Evolutionary conservation across 1,140 invertebrate species (phyloP), one percentile per base, ranked within the genome.

Genomic region (Papilio xuthus): DNA sequence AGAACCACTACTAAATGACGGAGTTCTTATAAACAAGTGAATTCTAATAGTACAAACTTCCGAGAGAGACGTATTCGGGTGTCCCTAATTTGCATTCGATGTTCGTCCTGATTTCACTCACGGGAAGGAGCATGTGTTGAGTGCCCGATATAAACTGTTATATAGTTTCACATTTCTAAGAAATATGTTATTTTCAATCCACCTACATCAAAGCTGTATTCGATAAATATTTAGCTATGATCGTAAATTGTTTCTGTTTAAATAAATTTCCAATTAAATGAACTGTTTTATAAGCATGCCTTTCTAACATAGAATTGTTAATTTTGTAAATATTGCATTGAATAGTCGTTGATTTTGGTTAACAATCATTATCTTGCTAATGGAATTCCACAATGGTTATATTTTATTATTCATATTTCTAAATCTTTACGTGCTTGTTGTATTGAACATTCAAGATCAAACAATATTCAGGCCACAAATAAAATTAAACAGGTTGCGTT

Each of bases 51-150:
- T 10, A 26, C 23, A 67, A 18, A 67, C 26, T 67, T 67, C 60
- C 60, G 60, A 67, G 60, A 67, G 10, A 67, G 60, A 67, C 60
- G 60, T 67, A 67, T 67, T 67, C 60, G 60, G 60, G 60, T 67
- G 26, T 67, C 60, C 60, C 60, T 67, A 67, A 67, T 67, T 67
- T 67, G 60, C 60, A 67, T 67, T 67, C 60, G 60, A 67, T 67
- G 60, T 67, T 67, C 60, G 60, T 67, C 60, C 60, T 67, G 60
- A 67, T 67, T 67, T 67, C 23, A 15, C 23, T 67, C 56, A 60
- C 60, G 60, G 60, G 60, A 67, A 67, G 60, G 60, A 67, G 60
- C 60, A 67, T 67, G 26, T 67, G 56, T 60, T 26, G 60, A 67
- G 60, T 67, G 60, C 60, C 26, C 60, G 60, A 67, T 67, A 67